Conservation (phyloP, 2,888 invertebrate species). For the Pandemis cinnamomeana region DNA sequence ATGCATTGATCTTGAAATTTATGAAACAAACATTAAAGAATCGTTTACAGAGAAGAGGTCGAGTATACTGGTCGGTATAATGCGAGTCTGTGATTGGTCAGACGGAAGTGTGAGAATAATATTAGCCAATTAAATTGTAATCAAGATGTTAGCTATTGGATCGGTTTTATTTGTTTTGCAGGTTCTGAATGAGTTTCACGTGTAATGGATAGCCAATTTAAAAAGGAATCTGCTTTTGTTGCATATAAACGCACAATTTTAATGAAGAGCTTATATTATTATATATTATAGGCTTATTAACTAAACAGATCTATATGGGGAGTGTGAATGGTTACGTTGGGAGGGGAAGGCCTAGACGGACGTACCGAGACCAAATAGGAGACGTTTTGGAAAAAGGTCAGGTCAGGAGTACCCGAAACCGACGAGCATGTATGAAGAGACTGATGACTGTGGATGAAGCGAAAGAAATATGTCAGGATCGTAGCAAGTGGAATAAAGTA, state of each 20-base stretch:
- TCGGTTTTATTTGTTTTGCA: slow-evolving; percentile 4
- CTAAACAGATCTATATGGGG: too few species aligned
- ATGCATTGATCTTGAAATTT: slow-evolving; percentile 34
- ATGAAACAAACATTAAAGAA: neutral
- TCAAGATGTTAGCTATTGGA: slow-evolving; percentile 13
- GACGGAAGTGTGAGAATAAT: slow-evolving; percentile 28
- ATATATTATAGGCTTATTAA: too few species aligned
- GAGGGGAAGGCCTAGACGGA: too few species aligned
- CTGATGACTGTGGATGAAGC: too few species aligned
- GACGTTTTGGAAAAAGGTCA: too few species aligned
- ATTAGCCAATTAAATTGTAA: slow-evolving; percentile 36
- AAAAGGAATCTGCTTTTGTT: neutral
- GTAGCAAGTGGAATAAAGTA: too few species aligned
- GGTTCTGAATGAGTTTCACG: slow-evolving; percentile 29
- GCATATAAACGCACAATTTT: slow-evolving; percentile 12
- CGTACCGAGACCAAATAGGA: too few species aligned
- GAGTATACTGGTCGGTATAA: neutral
- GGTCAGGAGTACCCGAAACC: too few species aligned
- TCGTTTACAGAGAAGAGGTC: slow-evolving; percentile 14
- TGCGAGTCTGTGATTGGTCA: slow-evolving; percentile 1
- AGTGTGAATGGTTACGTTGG: too few species aligned
- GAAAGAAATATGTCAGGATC: too few species aligned
- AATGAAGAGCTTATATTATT: neutral
- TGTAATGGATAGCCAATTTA: slow-evolving; percentile 31
- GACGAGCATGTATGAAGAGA: too few species aligned